Conservation (phyloP, 2,113 vertebrate genomes). For the Himantopus leucocephalus region DNA sequence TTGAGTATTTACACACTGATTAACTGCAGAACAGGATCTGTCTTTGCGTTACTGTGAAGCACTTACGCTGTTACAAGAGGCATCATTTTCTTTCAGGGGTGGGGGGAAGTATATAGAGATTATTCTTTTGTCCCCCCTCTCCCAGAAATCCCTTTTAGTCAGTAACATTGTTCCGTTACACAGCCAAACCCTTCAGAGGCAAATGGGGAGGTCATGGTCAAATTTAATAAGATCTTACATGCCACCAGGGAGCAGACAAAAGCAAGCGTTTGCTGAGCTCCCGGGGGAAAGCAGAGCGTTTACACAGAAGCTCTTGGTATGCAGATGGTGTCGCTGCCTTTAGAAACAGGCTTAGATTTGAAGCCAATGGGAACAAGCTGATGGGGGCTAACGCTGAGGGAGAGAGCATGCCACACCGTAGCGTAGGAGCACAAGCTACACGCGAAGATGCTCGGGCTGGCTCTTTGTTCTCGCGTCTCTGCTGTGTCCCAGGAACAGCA, state of each 20-base stretch:
- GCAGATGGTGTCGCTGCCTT: conserved; percentile 43
- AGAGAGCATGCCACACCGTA: neutral
- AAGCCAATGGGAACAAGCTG: neutral
- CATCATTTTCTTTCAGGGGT: neutral
- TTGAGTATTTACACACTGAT: neutral
- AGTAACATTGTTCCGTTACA: neutral
- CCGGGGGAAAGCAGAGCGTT: neutral
- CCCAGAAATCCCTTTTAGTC: neutral
- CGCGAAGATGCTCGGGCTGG: neutral
- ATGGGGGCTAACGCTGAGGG: neutral
- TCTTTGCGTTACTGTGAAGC: neutral
- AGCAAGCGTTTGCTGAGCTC: conserved; percentile 45
- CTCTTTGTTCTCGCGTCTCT: neutral
- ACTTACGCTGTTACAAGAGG: neutral
- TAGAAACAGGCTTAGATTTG: neutral
- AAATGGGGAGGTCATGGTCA: conserved; percentile 39
- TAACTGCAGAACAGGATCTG: neutral
- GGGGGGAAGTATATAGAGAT: neutral
- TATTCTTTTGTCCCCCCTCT: too few species aligned
- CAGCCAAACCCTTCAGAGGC: neutral
- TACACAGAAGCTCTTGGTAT: conserved; percentile 37
- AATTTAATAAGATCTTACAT: conserved; percentile 56
- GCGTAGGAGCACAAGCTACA: neutral
- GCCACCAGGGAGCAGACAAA: conserved; percentile 64
- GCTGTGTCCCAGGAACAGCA: neutral